A percentile compares a stretch with the other conserved stretches of the same genome.
These are phyloP conservation scores for Oreonectes daqikongensis DNA, from an alignment of 2,797 vertebrate genomes.

Conservation along the genomic window DNA sequence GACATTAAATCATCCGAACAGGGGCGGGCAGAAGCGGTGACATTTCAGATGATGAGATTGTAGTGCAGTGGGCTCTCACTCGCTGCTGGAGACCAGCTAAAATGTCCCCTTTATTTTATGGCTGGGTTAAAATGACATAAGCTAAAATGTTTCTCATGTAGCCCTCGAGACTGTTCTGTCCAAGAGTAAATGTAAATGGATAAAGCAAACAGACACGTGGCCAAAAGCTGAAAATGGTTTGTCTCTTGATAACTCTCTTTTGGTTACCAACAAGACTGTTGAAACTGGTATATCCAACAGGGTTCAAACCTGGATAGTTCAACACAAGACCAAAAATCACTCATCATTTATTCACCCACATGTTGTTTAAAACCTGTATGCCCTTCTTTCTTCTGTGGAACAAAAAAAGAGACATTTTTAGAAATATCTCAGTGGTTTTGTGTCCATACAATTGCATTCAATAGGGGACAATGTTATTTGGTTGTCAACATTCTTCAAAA, in stretches of 20 bases:
- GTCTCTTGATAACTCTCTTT: background rate
- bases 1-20: conserved; percentile 50
- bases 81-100: conserved; percentile 21
- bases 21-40: conserved; percentile 44
- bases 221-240: background rate
- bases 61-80: conserved; percentile 26
- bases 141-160: conserved; percentile 47
- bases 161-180: background rate
- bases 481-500: too few species aligned
- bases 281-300: background rate
- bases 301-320: background rate
- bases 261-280: conserved; percentile 1
- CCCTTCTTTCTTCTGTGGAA: too few species aligned
- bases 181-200: too few species aligned
- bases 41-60: conserved; percentile 51
- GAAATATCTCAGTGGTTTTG: too few species aligned
- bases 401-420: too few species aligned
- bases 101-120: conserved; percentile 39
- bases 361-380: too few species aligned
- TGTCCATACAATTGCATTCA: too few species aligned
- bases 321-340: too few species aligned
- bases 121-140: conserved; percentile 37
- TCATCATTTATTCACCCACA: too few species aligned
- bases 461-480: too few species aligned
- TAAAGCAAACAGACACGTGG: background rate